Percentiles rank a stretch among this genome's conserved stretches.
Conservation (phyloP, 2,797 vertebrate species). For the Anniella stebbinsi region DNA sequence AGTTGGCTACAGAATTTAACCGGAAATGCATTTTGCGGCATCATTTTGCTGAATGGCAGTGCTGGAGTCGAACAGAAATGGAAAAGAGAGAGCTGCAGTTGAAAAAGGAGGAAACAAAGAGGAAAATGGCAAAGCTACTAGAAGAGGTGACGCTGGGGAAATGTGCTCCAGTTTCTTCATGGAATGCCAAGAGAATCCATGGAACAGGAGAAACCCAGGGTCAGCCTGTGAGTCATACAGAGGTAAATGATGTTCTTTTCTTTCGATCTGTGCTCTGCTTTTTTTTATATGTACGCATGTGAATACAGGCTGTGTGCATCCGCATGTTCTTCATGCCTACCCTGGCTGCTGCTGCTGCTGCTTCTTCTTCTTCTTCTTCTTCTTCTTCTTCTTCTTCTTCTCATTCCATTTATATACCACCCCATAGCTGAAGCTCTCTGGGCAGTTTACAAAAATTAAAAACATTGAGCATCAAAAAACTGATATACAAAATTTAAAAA, state of each 20-base stretch:
- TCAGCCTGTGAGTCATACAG: slow-evolving; percentile 30
- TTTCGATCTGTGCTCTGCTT: not conserved
- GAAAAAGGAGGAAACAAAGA: slow-evolving; percentile 85
- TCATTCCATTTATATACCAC: too few relatives aligned
- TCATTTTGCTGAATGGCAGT: slow-evolving; percentile 86
- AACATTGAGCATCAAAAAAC: too few relatives aligned
- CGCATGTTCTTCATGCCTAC: not conserved
- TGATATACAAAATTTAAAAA: too few relatives aligned
- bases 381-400: too few relatives aligned
- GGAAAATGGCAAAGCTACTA: slow-evolving; percentile 89
- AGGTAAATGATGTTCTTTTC: slow-evolving; percentile 53
- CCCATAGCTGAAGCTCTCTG: too few relatives aligned
- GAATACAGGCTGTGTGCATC: not conserved
- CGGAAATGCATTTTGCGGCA: slow-evolving; percentile 80
- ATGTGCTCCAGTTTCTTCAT: not conserved
- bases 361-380: too few relatives aligned
- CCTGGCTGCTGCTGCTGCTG: too few relatives aligned
- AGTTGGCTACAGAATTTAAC: slow-evolving; percentile 83
- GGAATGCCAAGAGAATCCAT: slow-evolving; percentile 10
- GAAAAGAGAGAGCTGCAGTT: slow-evolving; percentile 80
- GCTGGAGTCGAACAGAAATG: slow-evolving; percentile 80
- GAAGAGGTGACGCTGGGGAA: slow-evolving; percentile 77
- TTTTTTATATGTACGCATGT: not conserved
- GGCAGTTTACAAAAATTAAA: too few relatives aligned
- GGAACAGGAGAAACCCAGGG: slow-evolving; percentile 35